Conservation (phyloP, 1,140 invertebrate species). For the Drosophila pachea region DNA sequence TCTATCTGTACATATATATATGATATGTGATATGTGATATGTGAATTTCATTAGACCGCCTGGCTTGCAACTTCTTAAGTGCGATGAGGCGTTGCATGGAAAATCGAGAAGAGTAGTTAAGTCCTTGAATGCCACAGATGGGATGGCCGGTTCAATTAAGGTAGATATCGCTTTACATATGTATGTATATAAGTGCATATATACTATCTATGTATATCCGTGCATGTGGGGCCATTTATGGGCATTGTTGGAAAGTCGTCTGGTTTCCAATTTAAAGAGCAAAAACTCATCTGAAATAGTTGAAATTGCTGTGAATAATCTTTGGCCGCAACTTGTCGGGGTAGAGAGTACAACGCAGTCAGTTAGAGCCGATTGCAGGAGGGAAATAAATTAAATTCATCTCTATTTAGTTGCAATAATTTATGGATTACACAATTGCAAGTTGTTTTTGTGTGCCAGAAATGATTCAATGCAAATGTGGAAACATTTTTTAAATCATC, state of each 20-base stretch:
- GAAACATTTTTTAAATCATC: too few relatives aligned
- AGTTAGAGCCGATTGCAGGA: neutral
- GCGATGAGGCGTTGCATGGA: neutral
- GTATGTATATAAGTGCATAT: neutral
- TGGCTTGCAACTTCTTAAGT: neutral
- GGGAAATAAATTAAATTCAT: too few relatives aligned
- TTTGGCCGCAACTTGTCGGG: too few relatives aligned
- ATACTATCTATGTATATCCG: neutral
- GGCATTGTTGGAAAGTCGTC: neutral
- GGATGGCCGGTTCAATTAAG: neutral
- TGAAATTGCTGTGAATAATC: neutral
- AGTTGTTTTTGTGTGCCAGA: too few relatives aligned
- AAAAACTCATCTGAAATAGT: too few relatives aligned
- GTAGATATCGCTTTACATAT: neutral
- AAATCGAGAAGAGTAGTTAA: neutral
- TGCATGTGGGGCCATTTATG: neutral
- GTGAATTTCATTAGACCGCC: slow-evolving; percentile 16
- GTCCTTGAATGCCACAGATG: neutral
- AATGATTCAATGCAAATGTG: too few relatives aligned
- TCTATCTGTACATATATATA: slow-evolving; percentile 12
- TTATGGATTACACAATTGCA: too few relatives aligned
- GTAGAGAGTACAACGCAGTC: neutral
- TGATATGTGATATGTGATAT: slow-evolving; percentile 5
- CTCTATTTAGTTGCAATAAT: too few relatives aligned
- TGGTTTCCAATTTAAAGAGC: too few relatives aligned